Base-by-base conservation (phyloP, 2,113 vertebrate species). In the Setophaga coronata region DNA sequence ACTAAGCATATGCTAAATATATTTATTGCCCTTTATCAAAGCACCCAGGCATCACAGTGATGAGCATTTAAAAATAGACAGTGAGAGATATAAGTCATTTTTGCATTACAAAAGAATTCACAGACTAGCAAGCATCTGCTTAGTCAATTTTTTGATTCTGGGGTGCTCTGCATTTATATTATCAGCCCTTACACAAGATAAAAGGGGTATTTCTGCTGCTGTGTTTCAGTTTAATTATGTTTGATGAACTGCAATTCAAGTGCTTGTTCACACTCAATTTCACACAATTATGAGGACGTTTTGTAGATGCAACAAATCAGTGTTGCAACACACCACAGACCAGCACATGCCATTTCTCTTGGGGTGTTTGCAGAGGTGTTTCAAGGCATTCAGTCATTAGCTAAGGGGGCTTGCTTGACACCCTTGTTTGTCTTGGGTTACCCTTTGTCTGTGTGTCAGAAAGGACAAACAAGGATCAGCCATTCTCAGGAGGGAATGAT, bases 71-170 rank as follows among this genome's bases (percentile, higher is more conserved):
- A 34, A 95, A 86, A 81, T 6, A 89, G 66, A 61, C 38, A 69
- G 15, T 64, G 73, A 91, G 56, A 86, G 65, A 95, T 95, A 67
- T 95, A 96, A 93, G 86, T 70, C 1, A 21, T 71, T 94, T 97
- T 93, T 97, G 60, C 93, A 97, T 95, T 93, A 90, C 78, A 94
- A 94, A 97, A 91, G 66, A 87, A 77, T 81, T 81, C 53, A 62
- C 62, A 88, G 64, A 24, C 29, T 80, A 95, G 62, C 14, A 77
- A 58, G 51, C 80, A 89, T 93, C 90, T 95, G 58, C 53, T 80
- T 88, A 73, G 58, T 86, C 54, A 72, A n/a, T 79, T 90, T 95
- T 96, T 79, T 94, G 25, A 69, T 95, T 84, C 66, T 84, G 38
- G 51, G 45, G 45, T 94, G 50, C 60, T 88, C 53, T 85, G 51